These are phyloP conservation scores for Hirundichthys speculiger DNA, from an alignment of 2,113 vertebrate genomes.

Conservation along the genomic window DNA sequence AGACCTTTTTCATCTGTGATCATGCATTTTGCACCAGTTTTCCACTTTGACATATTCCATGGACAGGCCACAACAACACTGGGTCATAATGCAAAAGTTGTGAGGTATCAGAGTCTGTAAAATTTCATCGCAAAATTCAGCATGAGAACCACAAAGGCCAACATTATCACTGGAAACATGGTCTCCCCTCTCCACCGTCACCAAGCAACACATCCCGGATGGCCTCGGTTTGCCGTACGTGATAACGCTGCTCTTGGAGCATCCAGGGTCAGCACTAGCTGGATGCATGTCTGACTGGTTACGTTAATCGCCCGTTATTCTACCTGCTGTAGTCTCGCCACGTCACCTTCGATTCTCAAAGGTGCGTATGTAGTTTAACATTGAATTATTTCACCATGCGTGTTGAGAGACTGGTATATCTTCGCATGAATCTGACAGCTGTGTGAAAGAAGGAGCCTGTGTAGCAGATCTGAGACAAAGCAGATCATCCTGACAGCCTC, in stretches of 20 bases:
- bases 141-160: slow-evolving; percentile 23
- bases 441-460: slow-evolving; percentile 6
- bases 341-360: background rate
- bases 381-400: background rate
- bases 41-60: too few species aligned
- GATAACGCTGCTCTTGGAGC: slow-evolving; percentile 40
- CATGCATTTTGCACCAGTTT: too few species aligned
- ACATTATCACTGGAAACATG: background rate
- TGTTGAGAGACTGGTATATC: background rate
- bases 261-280: slow-evolving; percentile 37
- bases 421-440: slow-evolving; percentile 18
- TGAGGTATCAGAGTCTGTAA: too few species aligned
- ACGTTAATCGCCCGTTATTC: slow-evolving; percentile 70
- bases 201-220: slow-evolving; percentile 17
- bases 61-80: too few species aligned
- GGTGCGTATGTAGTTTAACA: slow-evolving; percentile 11
- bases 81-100: too few species aligned
- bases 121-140: slow-evolving; percentile 2
- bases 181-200: slow-evolving; percentile 7
- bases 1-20: too few species aligned
- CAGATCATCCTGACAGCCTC: slow-evolving; percentile 34
- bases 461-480: slow-evolving; percentile 26
- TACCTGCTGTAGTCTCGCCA: slow-evolving; percentile 20
- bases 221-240: slow-evolving; percentile 33
- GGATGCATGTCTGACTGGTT: slow-evolving; percentile 59